Evolutionary conservation across 2,888 invertebrate genomes (phyloP).

Genomic region (Tenthredo distinguenda): DNA sequence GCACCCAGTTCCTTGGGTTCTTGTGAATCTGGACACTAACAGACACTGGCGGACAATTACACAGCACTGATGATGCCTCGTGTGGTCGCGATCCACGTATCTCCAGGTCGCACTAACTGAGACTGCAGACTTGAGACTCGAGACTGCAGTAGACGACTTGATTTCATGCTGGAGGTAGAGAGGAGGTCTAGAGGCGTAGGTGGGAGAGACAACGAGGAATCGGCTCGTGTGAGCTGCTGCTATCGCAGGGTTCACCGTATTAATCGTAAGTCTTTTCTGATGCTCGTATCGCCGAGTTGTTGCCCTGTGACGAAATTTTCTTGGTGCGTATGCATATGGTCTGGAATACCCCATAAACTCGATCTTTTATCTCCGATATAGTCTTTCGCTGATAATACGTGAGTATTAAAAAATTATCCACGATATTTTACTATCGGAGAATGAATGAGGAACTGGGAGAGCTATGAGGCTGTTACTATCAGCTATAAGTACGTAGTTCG

Average conservation of each 20-base stretch:
- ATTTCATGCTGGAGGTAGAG: constrained; percentile 43
- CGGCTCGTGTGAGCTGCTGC: constrained; percentile 2
- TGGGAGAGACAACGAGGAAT: constrained; percentile 11
- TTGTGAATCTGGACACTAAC: background rate
- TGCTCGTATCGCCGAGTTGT: constrained; percentile 12
- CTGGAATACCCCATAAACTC: background rate
- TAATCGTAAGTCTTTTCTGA: background rate
- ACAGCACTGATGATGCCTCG: background rate
- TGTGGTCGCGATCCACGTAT: background rate
- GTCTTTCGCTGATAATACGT: background rate
- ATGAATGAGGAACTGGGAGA: background rate
- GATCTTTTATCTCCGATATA: background rate
- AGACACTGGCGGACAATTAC: background rate
- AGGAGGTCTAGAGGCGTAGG: constrained; percentile 23
- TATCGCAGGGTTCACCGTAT: constrained; percentile 2
- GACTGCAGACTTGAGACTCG: background rate
- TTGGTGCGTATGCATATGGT: background rate
- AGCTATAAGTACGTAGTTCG: background rate
- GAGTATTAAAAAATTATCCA: background rate
- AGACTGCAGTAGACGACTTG: background rate
- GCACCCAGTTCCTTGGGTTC: background rate
- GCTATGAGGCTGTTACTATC: background rate
- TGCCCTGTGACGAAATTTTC: constrained; percentile 17
- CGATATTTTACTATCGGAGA: background rate
- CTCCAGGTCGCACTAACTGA: constrained; percentile 9